Evolutionary conservation across 2,888 invertebrate species (phyloP), one percentile per base, ranked within the genome.

Genomic region (Hoplodrina ambigua): DNA sequence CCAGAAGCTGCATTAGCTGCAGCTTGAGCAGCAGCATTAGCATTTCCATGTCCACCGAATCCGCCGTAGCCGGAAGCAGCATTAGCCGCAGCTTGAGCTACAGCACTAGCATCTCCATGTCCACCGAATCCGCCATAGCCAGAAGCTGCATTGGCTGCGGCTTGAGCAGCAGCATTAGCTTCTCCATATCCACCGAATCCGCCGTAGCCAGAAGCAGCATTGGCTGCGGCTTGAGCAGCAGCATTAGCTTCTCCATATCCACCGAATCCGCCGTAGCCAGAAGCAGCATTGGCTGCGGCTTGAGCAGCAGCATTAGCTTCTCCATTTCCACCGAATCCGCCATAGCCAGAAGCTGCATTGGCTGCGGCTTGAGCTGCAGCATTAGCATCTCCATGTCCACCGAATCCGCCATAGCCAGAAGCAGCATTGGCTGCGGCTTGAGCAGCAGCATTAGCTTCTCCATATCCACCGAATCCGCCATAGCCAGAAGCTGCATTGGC

Each of bases 1-100:
- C 63, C 55, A 3, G 50, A 7, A 44, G 5, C 54, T 0, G 33
- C 20, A 3, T 19, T 8, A 8, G 55, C 58, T 25, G 61, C 46
- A n/a, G 63, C 69, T 15, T 49, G 56, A 1, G 66, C 73, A 15
- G 58, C 53, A 3, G 56, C 60, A 13, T 19, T 49, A 2, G 82
- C 78, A 1, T 81, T 75, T 75, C 30, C n/a, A n/a, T n/a, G n/a
- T n/a, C n/a, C n/a, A n/a, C n/a, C 54, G 7, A 20, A n/a, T 7
- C 71, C 75, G 2, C 71, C 78, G 17, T 63, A 74, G 2, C 49
- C 55, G 11, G 30, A 33, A 4, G 57, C 57, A 0, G 71, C 71
- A 54, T 66, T 19, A 5, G 81, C 86, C 13, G 52, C 56, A 10
- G 71, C 61, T 6, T 25, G 33, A 7, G 50, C 62, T 4, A 19